Conservation (phyloP, 2,797 vertebrate genomes). For the Gymnothorax javanicus region DNA sequence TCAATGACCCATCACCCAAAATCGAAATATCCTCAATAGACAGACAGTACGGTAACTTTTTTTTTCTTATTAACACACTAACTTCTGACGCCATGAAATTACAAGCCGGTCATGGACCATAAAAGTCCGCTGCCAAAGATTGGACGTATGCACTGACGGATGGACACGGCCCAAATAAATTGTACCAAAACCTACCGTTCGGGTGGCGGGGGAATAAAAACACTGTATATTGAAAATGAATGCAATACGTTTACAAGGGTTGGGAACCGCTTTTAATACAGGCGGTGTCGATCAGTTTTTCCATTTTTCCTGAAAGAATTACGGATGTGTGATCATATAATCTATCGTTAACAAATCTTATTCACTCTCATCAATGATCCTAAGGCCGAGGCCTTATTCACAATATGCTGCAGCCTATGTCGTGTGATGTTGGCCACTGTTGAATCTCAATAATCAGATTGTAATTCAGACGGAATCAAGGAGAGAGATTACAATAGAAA, state of each 20-base stretch:
- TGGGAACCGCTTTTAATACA: too few species aligned
- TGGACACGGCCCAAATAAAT: too few species aligned
- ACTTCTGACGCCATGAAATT: too few species aligned
- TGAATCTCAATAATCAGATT: neutral
- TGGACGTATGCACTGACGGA: too few species aligned
- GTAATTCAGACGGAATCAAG: neutral
- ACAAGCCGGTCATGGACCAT: too few species aligned
- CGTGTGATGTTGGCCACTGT: neutral
- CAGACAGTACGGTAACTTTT: neutral
- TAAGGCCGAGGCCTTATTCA: neutral
- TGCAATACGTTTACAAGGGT: too few species aligned
- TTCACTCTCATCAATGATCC: neutral
- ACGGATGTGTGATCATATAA: too few species aligned
- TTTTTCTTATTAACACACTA: too few species aligned
- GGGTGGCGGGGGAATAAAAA: too few species aligned
- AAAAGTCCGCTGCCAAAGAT: too few species aligned
- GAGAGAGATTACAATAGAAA: neutral
- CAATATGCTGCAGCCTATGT: neutral
- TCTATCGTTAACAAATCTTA: neutral
- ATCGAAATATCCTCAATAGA: neutral
- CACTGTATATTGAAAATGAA: too few species aligned
- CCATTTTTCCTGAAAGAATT: neutral
- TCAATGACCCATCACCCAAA: neutral
- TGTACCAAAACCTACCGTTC: too few species aligned
- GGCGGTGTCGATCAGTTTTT: neutral